Evolutionary conservation across 2,797 vertebrate genomes (phyloP).

Genomic region (Sebastes matsubarae): DNA sequence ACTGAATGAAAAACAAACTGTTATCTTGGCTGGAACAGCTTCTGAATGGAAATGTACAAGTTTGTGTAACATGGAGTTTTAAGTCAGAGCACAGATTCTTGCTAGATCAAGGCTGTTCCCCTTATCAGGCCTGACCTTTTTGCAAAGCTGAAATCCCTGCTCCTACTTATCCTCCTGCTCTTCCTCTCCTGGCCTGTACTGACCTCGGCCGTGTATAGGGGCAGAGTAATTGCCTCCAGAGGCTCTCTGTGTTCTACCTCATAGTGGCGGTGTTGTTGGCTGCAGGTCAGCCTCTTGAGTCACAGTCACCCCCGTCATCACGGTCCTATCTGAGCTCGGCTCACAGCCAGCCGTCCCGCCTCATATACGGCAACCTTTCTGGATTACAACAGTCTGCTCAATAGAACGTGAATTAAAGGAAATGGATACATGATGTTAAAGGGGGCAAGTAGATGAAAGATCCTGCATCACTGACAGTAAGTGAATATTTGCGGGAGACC

Average conservation of each 20-base stretch:
- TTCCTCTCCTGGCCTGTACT: slow-evolving; percentile 20
- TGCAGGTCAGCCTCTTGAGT: slow-evolving; percentile 53
- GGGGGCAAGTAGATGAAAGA: background rate
- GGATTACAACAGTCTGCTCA: background rate
- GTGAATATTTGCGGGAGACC: slow-evolving; percentile 9
- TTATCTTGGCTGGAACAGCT: background rate
- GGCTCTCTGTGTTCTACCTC: slow-evolving; percentile 42
- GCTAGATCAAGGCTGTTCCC: background rate
- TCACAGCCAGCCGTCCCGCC: background rate
- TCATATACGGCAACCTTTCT: slow-evolving; percentile 5
- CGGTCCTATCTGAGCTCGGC: slow-evolving; percentile 15
- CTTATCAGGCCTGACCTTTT: slow-evolving; percentile 16
- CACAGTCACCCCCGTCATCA: slow-evolving; percentile 20
- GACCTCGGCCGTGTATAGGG: slow-evolving; percentile 36
- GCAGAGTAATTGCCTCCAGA: slow-evolving; percentile 45
- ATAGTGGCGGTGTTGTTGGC: slow-evolving; percentile 37
- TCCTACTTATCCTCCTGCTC: slow-evolving; percentile 22
- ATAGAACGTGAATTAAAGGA: background rate
- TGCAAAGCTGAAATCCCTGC: slow-evolving; percentile 11
- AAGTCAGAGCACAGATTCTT: background rate
- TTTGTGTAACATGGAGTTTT: background rate
- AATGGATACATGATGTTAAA: background rate
- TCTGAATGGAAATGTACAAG: background rate
- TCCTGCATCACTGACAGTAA: background rate
- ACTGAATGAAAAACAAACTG: background rate